Evolutionary conservation across 2,797 vertebrate species (phyloP).

Genomic region (Macrochelys suwanniensis): DNA sequence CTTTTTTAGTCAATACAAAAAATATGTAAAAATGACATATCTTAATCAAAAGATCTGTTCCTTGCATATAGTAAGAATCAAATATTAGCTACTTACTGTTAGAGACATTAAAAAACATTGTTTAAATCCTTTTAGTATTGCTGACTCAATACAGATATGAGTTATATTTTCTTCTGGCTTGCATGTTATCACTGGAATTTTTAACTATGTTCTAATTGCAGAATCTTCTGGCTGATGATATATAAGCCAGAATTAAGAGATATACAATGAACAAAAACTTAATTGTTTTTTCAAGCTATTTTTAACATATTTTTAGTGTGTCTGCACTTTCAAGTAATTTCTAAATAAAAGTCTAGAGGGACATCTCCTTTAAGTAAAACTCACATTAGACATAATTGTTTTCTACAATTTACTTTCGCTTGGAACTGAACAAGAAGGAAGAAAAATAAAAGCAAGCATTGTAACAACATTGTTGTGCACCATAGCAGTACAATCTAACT

Average conservation of each 20-base stretch:
- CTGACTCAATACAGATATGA: neutral
- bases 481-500: neutral
- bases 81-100: neutral
- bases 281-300: neutral
- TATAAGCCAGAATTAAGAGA: neutral
- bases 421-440: neutral
- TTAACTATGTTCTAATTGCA: neutral
- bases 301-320: accelerated
- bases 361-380: neutral
- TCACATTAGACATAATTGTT: neutral
- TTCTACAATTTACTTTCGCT: neutral
- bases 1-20: neutral
- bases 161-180: neutral
- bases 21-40: neutral
- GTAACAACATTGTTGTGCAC: neutral
- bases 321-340: neutral
- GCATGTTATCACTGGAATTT: neutral
- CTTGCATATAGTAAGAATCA: neutral
- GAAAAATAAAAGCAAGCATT: neutral
- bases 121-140: neutral
- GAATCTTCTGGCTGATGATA: neutral
- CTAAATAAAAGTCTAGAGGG: neutral
- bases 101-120: neutral
- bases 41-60: neutral
- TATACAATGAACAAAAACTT: neutral